Base-by-base conservation (phyloP, 2,113 vertebrate species). In the Neodontobutis hainanensis region DNA sequence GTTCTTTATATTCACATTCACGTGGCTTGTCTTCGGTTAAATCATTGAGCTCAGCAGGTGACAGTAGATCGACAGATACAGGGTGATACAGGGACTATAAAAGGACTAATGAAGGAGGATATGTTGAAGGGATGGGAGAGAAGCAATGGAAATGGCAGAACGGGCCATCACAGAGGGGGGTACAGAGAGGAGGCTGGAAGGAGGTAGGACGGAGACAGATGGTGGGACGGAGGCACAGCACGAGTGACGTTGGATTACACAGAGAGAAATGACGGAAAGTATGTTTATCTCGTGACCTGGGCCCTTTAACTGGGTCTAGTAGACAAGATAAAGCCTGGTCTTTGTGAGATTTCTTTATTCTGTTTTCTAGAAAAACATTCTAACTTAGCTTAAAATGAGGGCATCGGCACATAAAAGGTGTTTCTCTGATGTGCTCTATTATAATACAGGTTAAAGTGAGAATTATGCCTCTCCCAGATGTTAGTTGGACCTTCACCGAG, bases 121-220 rank as follows among this genome's bases (percentile, higher is more conserved):
- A 5, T 44, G 45, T 63, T 61, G 57, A 56, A 61, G 61, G 12
- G 42, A 11, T 0, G 57, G 65, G 56, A 76, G 38, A 19, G 76
- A 49, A 61, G 61, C 19, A 58, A 15, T 36, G 52, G 35, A 55
- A 38, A 55, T 55, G 52, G n/a, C 7, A n/a, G 52, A 43, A 10
- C 0, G 55, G 10, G 40, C n/a, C 56, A n/a, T 12, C 56, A 16
- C 8, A 27, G 38, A 19, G 38, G 55, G 49, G 73, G 65, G 36
- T 35, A 40, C 9, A 53, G 36, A n/a, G 68, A 50, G 47, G 45
- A 66, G 53, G 52, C 73, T 36, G 45, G 68, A 82, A 78, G 68
- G 80, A 79, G 75, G 75, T 14, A 55, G 72, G 71, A 77, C 65
- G 66, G 77, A 51, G 77, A 62, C 88, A 90, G 77, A 87, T 85